A percentile compares a stretch with the other conserved stretches of the same genome.
Conservation (phyloP, 2,888 invertebrate genomes). For the Balanococcus diminutus region DNA sequence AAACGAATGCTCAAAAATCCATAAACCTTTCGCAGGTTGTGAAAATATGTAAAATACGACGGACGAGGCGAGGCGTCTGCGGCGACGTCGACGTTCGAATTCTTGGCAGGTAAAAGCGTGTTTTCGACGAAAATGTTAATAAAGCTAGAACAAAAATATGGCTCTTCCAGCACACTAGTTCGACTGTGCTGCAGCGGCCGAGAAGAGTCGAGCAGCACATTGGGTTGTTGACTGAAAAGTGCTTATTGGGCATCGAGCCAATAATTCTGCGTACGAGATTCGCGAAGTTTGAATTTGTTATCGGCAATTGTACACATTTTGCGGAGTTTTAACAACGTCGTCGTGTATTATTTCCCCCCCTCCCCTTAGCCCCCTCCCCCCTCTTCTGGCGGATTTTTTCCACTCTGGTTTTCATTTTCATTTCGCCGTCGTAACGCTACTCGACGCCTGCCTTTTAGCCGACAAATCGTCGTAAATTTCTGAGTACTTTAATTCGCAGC, state of each 20-base stretch:
- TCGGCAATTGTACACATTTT: constrained; percentile 42
- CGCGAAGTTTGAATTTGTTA: constrained; percentile 38
- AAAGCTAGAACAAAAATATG: constrained; percentile 43
- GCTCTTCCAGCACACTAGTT: background rate
- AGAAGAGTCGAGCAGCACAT: background rate
- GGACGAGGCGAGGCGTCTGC: background rate
- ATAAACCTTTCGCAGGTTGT: constrained; percentile 23
- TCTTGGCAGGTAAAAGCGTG: constrained; percentile 42
- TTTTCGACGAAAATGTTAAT: constrained; percentile 32
- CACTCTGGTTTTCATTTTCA: background rate
- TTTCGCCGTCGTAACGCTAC: background rate
- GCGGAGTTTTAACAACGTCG: constrained; percentile 38
- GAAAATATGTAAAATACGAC: constrained; percentile 27
- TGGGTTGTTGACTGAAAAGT: constrained; percentile 41
- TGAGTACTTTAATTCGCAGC: background rate
- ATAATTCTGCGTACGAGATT: constrained; percentile 22
- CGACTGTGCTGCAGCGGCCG: background rate
- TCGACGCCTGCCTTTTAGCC: background rate
- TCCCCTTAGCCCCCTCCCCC: background rate
- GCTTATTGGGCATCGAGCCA: constrained; percentile 18
- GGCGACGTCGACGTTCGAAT: background rate
- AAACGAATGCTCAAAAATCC: constrained; percentile 28
- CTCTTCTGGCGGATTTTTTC: background rate
- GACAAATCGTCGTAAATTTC: background rate
- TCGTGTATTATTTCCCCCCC: background rate